Conservation (phyloP, 2,113 vertebrate genomes). For the Microcebus tavaratra region DNA sequence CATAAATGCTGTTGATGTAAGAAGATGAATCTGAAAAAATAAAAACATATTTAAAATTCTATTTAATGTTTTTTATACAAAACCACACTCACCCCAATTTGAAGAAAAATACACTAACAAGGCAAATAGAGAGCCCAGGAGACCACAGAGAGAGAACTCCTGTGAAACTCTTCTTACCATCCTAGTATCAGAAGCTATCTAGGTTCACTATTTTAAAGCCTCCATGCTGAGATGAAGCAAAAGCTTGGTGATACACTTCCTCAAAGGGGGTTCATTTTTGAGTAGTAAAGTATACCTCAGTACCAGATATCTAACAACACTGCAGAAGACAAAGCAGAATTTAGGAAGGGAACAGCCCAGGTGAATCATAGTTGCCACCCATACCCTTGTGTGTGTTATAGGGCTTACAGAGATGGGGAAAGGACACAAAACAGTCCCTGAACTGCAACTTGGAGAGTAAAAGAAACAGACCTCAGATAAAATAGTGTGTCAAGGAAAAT, state of each 20-base stretch:
- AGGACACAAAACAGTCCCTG: neutral
- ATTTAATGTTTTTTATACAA: neutral
- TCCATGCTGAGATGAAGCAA: neutral
- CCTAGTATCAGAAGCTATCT: neutral
- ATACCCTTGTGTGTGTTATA: neutral
- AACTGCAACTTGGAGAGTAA: neutral
- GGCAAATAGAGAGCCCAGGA: neutral
- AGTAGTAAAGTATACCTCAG: neutral
- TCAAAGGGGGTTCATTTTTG: neutral
- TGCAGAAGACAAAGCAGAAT: neutral
- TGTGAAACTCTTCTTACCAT: neutral
- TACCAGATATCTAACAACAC: fast-evolving
- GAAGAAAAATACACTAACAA: neutral
- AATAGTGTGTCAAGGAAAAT: neutral
- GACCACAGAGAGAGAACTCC: neutral
- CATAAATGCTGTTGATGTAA: neutral
- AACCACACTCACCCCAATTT: neutral
- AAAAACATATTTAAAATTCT: neutral
- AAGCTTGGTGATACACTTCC: neutral
- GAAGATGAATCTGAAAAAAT: neutral
- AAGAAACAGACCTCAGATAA: neutral
- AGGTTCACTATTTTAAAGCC: neutral
- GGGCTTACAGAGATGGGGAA: neutral
- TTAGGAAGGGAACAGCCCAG: neutral
- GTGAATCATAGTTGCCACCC: neutral